Conservation (phyloP, 2,888 invertebrate species). For the Dynastes hyllus region DNA sequence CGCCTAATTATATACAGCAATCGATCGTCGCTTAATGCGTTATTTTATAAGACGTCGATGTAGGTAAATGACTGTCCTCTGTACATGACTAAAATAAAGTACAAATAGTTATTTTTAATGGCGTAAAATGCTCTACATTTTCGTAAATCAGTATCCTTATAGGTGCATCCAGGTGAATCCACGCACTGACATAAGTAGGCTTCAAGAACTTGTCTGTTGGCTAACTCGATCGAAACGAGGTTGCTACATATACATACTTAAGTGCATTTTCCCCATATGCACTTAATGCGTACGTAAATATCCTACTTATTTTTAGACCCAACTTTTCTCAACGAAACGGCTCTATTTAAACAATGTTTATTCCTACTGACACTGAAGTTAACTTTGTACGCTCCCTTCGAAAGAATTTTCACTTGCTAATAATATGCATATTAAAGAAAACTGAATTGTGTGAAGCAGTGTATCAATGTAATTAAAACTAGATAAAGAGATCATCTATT, state of each 20-base stretch:
- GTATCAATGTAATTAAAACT: too few species aligned
- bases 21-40: slow-evolving; percentile 1
- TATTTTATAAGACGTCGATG: slow-evolving; percentile 13
- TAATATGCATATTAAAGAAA: too few species aligned
- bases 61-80: not conserved
- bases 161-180: slow-evolving; percentile 4
- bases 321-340: too few species aligned
- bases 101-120: slow-evolving; percentile 8
- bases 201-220: not conserved
- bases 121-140: not conserved
- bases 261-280: too few species aligned
- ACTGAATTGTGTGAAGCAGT: too few species aligned
- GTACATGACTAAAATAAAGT: slow-evolving; percentile 10
- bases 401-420: too few species aligned
- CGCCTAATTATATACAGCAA: slow-evolving; percentile 31
- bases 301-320: too few species aligned
- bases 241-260: not conserved
- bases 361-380: too few species aligned
- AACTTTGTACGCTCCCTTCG: too few species aligned
- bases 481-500: too few species aligned
- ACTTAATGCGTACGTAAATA: too few species aligned
- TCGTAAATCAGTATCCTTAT: not conserved
- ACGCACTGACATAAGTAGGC: not conserved
- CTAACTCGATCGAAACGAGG: not conserved
- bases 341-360: too few species aligned